Conservation (phyloP, 2,113 vertebrate species). For the Alethe diademata region DNA sequence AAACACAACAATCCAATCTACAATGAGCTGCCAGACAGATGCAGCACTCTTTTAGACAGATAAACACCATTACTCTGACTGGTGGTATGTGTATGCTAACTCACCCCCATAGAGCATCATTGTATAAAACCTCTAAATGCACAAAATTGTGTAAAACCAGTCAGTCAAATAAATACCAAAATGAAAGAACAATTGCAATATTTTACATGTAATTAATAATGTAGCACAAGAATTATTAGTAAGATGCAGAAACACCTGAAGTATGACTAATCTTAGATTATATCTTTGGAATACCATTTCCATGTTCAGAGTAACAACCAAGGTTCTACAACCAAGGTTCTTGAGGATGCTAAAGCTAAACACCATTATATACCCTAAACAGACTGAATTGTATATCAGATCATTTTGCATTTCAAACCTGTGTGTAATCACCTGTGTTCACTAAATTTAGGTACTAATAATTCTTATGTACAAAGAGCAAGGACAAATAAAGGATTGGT, state of each 20-base stretch:
- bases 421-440: background rate
- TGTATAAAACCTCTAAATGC: background rate
- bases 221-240: background rate
- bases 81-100: background rate
- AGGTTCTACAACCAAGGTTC: background rate
- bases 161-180: background rate
- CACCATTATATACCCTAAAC: background rate
- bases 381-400: background rate
- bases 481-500: background rate
- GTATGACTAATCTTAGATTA: background rate
- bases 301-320: background rate
- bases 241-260: background rate
- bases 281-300: background rate
- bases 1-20: background rate
- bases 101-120: rapidly evolving
- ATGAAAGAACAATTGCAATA: background rate
- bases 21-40: background rate
- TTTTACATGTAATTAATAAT: background rate
- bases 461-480: background rate
- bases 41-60: background rate
- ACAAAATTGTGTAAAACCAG: background rate
- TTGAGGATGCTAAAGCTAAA: background rate
- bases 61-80: background rate
- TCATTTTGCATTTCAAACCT: background rate
- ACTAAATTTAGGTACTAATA: background rate